Percentiles rank a stretch among this genome's conserved stretches.
Evolutionary conservation across 2,113 vertebrate species (phyloP).

Genomic region (Mionectes macconnelli): DNA sequence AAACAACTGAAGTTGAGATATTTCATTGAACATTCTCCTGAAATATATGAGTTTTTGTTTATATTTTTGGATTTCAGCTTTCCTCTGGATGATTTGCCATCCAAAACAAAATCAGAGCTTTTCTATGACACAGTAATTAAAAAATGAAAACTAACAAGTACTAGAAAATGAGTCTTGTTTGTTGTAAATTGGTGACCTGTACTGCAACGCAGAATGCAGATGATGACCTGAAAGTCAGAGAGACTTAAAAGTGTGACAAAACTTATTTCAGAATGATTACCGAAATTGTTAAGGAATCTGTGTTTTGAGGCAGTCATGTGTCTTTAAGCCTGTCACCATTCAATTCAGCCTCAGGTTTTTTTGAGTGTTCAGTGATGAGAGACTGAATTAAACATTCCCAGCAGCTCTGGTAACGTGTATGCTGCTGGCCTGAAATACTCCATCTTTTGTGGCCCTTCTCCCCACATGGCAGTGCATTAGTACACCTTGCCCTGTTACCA

Average conservation of each 20-base stretch:
- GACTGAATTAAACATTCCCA: not conserved
- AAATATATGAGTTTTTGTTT: not conserved
- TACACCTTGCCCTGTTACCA: not conserved
- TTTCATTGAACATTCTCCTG: not conserved
- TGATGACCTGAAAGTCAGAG: not conserved
- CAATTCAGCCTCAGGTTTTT: not conserved
- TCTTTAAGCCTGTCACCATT: not conserved
- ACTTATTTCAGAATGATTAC: not conserved
- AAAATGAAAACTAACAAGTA: not conserved
- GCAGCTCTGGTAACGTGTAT: not conserved
- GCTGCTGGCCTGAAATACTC: not conserved
- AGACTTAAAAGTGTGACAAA: not conserved
- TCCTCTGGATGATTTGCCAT: not conserved
- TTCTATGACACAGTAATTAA: not conserved
- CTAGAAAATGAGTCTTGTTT: not conserved
- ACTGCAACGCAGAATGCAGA: not conserved
- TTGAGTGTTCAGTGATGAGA: not conserved
- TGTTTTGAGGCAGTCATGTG: not conserved
- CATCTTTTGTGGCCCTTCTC: not conserved
- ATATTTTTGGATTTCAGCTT: not conserved
- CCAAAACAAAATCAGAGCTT: not conserved
- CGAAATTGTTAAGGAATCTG: not conserved
- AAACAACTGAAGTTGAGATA: not conserved
- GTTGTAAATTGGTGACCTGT: not conserved
- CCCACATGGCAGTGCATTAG: not conserved